Evolutionary conservation across 2,113 vertebrate species (phyloP), one percentile per base, ranked within the genome.

Genomic region (Falco punctatus): DNA sequence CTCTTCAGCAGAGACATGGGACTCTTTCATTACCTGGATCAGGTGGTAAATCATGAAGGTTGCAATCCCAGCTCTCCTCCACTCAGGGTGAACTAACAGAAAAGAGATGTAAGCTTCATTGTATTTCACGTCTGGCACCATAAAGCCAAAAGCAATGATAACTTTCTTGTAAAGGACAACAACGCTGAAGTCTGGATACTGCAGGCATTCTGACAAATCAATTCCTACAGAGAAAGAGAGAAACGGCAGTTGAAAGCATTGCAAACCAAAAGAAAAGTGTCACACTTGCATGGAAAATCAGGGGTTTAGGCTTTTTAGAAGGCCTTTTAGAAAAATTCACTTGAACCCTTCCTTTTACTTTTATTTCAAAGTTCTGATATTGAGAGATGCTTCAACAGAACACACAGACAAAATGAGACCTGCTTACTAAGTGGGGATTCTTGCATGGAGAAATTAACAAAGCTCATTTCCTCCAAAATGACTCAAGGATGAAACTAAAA

Each of bases 11-110:
- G 28, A 64, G n/a, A 46, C 19, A 52, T 0, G 0, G 69, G 54
- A 61, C 40, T 19, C 59, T 80, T 81, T 71, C 15, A 42, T 95
- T 97, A 99, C 99, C 99, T 99, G 99, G 95, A 99, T 99, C 44
- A 99, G 99, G 88, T 99, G 99, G 96, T 99, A 99, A 97, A 99
- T 99, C 99, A 99, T 99, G 96, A 99, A 99, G n/a, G 99, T 99
- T 23, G 98, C 99, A 51, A 99, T 99, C 28, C 99, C 99, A 3
- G 99, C 99, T 88, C 99, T 98, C 94, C 99, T 99, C 99, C 99
- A 99, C 91, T 99, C 99, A 1, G 99, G 99, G 58, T 99, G 99
- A 44, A 99, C 99, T 83, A 99, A 98, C 64, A 99, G 98, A 95
- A 99, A 99, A 62, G 99, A 99, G 97, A 99, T 99, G 97, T 99